phyloP scores from a whole-genome alignment of 2,797 vertebrate species.

The Caiman crocodilus region DNA sequence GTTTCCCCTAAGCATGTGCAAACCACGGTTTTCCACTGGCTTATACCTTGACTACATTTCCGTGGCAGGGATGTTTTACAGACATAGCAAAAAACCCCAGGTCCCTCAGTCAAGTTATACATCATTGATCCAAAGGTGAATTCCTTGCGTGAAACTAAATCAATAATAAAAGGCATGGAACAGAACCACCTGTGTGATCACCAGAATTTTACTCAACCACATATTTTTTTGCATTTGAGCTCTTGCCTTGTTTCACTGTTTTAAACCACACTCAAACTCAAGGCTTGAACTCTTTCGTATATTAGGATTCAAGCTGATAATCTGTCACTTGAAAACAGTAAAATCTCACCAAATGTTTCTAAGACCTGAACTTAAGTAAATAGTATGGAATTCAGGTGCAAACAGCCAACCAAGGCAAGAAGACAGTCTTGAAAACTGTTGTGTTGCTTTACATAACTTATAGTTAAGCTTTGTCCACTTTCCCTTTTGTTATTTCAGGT shows the following conservation, averaged over 20 bases:
- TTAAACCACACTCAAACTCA: slow-evolving; percentile 23
- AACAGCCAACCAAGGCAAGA: slow-evolving; percentile 31
- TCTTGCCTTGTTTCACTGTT: slow-evolving; percentile 26
- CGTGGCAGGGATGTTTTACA: too few relatives aligned
- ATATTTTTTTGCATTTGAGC: background rate
- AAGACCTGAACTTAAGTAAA: slow-evolving; percentile 14
- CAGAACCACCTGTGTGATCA: background rate
- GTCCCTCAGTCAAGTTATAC: too few relatives aligned
- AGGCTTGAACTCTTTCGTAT: background rate
- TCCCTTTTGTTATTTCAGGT: slow-evolving; percentile 32
- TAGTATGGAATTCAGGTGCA: slow-evolving; percentile 50
- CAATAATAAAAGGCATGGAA: background rate
- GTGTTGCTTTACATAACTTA: slow-evolving; percentile 1
- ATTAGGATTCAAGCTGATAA: background rate
- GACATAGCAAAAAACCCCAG: too few relatives aligned
- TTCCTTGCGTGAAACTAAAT: background rate
- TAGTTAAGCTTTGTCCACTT: slow-evolving; percentile 27
- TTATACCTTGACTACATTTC: background rate
- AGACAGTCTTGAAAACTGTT: slow-evolving; percentile 53
- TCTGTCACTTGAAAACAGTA: slow-evolving; percentile 13
- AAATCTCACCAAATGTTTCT: slow-evolving; percentile 40
- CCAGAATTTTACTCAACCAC: background rate
- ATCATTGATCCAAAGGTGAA: too few relatives aligned
- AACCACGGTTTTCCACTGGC: background rate
- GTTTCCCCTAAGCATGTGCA: background rate